These are phyloP conservation scores for Lasioglossum vierecki DNA, from an alignment of 2,888 invertebrate genomes.

Conservation along the genomic window DNA sequence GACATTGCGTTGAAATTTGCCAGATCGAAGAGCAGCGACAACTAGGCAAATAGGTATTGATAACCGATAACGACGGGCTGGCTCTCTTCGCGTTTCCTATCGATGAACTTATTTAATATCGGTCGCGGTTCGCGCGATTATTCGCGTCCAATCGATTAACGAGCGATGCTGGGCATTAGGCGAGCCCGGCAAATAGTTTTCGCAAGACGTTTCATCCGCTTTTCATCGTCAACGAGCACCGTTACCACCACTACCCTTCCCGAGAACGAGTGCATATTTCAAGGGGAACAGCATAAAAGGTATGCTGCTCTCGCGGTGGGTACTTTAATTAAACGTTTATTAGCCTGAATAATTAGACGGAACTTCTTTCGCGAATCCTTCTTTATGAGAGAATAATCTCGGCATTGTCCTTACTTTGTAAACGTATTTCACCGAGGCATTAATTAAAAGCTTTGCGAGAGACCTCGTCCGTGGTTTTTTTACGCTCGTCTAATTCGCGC, in stretches of 20 bases:
- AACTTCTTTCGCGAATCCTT: slow-evolving; percentile 27
- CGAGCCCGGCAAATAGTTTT: slow-evolving; percentile 6
- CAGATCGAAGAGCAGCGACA: not conserved
- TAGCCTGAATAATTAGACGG: slow-evolving; percentile 32
- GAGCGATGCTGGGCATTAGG: not conserved
- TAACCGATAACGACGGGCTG: not conserved
- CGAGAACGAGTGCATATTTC: not conserved
- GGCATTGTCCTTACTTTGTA: slow-evolving; percentile 6
- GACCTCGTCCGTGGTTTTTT: not conserved
- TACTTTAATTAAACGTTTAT: slow-evolving; percentile 43
- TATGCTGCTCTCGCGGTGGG: not conserved
- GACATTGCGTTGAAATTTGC: not conserved
- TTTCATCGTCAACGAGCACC: not conserved
- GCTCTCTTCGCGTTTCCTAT: not conserved
- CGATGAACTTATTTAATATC: not conserved
- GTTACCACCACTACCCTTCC: not conserved
- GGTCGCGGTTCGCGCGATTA: not conserved
- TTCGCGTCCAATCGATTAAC: slow-evolving; percentile 8
- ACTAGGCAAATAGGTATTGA: not conserved
- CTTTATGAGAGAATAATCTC: slow-evolving; percentile 4
- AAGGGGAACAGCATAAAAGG: not conserved
- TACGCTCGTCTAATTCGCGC: not conserved
- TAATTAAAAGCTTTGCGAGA: slow-evolving; percentile 20
- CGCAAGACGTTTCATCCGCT: not conserved
- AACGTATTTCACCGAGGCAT: not conserved